Percentiles rank a stretch among this genome's conserved stretches.
These are phyloP conservation scores for Hydrocynus forskahlii DNA, from an alignment of 2,797 vertebrate genomes.

Conservation along the genomic window DNA sequence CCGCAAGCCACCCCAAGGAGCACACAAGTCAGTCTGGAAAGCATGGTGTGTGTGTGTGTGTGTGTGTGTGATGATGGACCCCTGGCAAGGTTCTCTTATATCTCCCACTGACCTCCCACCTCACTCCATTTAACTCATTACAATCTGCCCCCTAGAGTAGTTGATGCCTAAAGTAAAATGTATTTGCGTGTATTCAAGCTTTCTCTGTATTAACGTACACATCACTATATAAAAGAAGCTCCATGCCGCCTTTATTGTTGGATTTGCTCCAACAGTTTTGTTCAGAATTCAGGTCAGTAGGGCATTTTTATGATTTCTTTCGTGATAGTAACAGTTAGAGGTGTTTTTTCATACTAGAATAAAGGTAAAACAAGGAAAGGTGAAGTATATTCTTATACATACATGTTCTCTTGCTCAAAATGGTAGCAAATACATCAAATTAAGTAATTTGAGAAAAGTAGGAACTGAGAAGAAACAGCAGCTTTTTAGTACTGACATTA, in stretches of 20 bases:
- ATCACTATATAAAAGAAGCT: neutral
- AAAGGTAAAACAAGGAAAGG: too few species aligned
- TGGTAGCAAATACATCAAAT: too few species aligned
- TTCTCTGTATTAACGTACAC: too few species aligned
- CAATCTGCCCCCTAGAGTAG: neutral
- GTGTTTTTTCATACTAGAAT: too few species aligned
- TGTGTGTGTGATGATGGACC: neutral
- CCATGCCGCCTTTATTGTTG: neutral
- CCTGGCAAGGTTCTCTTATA: conserved; percentile 58
- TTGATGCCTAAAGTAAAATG: neutral
- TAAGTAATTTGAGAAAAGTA: neutral
- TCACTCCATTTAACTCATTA: neutral
- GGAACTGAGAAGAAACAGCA: neutral
- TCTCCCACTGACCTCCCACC: conserved; percentile 14
- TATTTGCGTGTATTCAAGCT: too few species aligned
- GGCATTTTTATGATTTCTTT: too few species aligned
- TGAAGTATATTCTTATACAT: too few species aligned
- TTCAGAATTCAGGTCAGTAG: too few species aligned
- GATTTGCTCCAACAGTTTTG: neutral
- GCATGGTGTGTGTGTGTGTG: conserved; percentile 52
- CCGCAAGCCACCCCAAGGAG: conserved; percentile 66
- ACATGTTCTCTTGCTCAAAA: too few species aligned
- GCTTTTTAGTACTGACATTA: neutral
- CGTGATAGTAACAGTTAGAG: too few species aligned
- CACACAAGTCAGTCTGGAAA: conserved; percentile 58